Evolutionary conservation across 2,888 invertebrate species (phyloP).

Genomic region (Papilio protenor): DNA sequence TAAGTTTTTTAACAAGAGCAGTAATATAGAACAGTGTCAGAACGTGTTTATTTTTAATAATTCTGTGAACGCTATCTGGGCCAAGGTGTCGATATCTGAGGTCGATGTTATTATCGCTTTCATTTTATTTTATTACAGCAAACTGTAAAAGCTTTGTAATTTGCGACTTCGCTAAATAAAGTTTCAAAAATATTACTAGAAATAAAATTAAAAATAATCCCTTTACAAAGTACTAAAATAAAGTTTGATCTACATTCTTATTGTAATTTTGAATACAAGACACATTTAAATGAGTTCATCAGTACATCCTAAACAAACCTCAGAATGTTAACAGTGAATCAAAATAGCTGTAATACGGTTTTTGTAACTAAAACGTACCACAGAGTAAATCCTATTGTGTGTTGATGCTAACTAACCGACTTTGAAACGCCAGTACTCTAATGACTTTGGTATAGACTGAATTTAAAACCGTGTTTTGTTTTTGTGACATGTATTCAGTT

Average conservation of each 20-base stretch:
- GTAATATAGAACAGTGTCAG: constrained; percentile 1
- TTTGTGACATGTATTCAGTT: neutral
- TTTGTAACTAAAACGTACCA: constrained; percentile 13
- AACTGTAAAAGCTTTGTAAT: neutral
- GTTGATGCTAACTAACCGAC: neutral
- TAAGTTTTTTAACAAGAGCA: neutral
- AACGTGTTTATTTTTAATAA: constrained; percentile 6
- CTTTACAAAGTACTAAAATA: no score
- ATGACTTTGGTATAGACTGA: neutral
- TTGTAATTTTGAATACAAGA: neutral
- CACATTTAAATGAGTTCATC: neutral
- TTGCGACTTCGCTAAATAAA: neutral
- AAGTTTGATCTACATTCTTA: neutral
- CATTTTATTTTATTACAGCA: neutral
- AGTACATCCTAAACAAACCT: neutral
- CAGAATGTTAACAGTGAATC: neutral
- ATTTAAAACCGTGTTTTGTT: neutral
- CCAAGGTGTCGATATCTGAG: constrained; percentile 31
- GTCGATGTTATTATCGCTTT: neutral
- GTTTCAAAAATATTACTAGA: neutral
- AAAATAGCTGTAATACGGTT: neutral
- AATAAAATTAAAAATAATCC: neutral
- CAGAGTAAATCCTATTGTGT: constrained; percentile 15
- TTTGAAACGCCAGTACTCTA: constrained; percentile 15
- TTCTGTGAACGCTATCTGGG: constrained; percentile 14